phyloP scores from a whole-genome alignment of 2,797 vertebrate species.

The Sciurus carolinensis region DNA sequence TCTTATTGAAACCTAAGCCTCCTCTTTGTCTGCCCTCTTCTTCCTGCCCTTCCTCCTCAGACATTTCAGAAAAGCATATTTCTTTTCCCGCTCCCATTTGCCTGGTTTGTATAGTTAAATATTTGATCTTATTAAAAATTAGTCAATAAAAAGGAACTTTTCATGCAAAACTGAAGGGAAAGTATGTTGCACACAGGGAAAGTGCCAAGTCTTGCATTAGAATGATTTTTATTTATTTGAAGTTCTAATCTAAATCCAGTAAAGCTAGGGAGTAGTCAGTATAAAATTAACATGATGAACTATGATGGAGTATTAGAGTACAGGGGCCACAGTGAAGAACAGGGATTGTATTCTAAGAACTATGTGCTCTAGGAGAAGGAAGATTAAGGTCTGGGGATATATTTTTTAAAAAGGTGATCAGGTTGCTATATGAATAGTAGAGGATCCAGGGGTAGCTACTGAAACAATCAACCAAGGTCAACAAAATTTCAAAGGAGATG shows the following conservation, averaged over 20 bases:
- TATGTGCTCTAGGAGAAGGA: not conserved
- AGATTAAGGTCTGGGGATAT: too few relatives aligned
- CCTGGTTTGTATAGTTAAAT: not conserved
- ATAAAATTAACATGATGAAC: not conserved
- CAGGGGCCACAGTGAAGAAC: accelerated
- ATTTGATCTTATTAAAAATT: not conserved
- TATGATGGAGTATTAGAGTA: too few relatives aligned
- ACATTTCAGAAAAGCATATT: accelerated
- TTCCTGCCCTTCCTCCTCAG: not conserved
- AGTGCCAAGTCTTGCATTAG: not conserved
- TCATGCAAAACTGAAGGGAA: not conserved
- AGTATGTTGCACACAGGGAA: not conserved
- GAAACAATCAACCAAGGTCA: not conserved
- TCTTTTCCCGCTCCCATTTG: not conserved
- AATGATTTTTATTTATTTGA: not conserved
- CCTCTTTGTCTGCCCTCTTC: accelerated
- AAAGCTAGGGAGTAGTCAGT: not conserved
- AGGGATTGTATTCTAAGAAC: not conserved
- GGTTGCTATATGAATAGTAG: accelerated
- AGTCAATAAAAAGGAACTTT: not conserved
- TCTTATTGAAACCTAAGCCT: too few relatives aligned
- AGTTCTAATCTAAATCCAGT: not conserved
- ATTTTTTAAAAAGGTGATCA: too few relatives aligned
- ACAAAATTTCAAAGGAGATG: not conserved
- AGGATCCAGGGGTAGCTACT: not conserved